Base-by-base conservation (phyloP, 2,797 vertebrate genomes). In the Molossus molossus region DNA sequence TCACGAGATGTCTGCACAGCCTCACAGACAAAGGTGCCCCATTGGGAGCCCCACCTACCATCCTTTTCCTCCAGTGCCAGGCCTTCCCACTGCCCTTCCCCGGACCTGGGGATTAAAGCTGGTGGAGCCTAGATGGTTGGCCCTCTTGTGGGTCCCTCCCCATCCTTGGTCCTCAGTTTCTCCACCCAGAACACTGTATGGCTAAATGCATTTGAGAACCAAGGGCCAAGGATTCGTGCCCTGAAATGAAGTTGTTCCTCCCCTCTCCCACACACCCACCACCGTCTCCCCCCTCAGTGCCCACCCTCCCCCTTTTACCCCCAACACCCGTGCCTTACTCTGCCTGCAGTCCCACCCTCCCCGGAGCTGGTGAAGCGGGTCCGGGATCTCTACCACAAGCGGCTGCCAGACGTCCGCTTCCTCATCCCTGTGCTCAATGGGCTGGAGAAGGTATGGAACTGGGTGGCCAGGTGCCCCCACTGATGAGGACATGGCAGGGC, bases 341-440 rank as follows among this genome's bases (percentile, higher is more conserved):
- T 9, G 1, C 82, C 89, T 9, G 1, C 98, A 99, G 99, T 99
- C 81, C 99, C 99, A 0, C 99, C 99, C 0, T 99, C 99, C 23
- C 99, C 99, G 0, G 99, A 99, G 98, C 98, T 99, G 98, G 99
- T 99, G 96, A 99, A 99, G 97, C 96, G 99, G n/a, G 99, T 99
- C 21, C 98, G 99, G 0, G 99, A 99, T 83, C 99, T 99, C 48
- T 99, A 99, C 97, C 99, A 99, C 98, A 99, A 99, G 96, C 98
- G 99, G 14, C 99, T 99, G 25, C 99, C 99, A 0, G 99, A 99
- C 0, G 99, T 99, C 64, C 99, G 99, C 6, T 99, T 99, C 98
- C 98, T 99, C 37, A 99, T 99, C 94, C 99, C 99, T 0, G 99
- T 99, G 94, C 99, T 99, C 58, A 99, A 99, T 0, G 99, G 99